phyloP scores from a whole-genome alignment of 2,113 vertebrate species.

The Chunga burmeisteri region DNA sequence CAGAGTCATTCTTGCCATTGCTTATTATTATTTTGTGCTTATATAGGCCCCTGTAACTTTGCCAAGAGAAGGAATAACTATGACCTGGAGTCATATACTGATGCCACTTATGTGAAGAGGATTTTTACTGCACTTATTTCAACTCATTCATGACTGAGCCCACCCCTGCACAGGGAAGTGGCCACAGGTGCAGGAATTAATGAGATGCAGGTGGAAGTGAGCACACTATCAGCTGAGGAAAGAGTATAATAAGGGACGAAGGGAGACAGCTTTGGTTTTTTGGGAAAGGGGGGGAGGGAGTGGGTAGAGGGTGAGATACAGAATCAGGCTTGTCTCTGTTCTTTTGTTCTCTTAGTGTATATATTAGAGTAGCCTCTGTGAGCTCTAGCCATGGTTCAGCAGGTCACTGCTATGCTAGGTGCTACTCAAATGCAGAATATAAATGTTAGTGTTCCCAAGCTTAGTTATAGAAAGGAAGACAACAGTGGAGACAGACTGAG shows the following conservation, averaged over 20 bases:
- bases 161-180: not conserved
- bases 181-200: not conserved
- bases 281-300: rapidly evolving
- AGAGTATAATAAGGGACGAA: not conserved
- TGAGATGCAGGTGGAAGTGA: not conserved
- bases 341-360: not conserved
- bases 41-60: not conserved
- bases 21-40: not conserved
- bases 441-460: not conserved
- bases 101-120: not conserved
- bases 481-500: not conserved
- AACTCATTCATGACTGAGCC: not conserved
- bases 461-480: not conserved
- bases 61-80: not conserved
- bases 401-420: not conserved
- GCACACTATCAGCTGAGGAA: not conserved
- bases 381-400: not conserved
- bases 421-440: not conserved
- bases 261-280: rapidly evolving
- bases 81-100: not conserved
- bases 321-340: not conserved
- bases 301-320: rapidly evolving
- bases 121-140: not conserved
- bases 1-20: not conserved
- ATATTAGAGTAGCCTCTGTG: not conserved